Percentiles rank a stretch among this genome's conserved stretches.
Conservation (phyloP, 2,113 vertebrate species). For the Fulica atra region DNA sequence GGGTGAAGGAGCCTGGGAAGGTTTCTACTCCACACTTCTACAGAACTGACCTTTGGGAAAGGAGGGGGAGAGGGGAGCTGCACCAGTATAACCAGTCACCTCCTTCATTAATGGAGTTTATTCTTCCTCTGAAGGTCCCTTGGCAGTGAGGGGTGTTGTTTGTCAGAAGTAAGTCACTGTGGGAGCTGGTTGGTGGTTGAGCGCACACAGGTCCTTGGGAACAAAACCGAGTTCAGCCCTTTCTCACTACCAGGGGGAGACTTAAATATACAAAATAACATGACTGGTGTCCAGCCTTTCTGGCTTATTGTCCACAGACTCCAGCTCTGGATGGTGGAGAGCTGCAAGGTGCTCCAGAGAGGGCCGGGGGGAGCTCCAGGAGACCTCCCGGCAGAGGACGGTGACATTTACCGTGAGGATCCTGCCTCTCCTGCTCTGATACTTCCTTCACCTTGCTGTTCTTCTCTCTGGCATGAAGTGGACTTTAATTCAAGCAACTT, state of each 20-base stretch:
- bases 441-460: neutral
- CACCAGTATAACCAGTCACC: neutral
- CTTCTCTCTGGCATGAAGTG: neutral
- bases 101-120: neutral
- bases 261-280: neutral
- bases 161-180: neutral
- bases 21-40: neutral
- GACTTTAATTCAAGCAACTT: neutral
- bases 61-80: neutral
- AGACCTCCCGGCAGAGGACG: neutral
- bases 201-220: neutral
- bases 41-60: neutral
- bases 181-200: neutral
- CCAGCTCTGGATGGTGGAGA: neutral
- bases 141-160: neutral
- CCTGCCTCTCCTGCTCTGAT: neutral
- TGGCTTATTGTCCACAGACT: neutral
- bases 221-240: neutral
- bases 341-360: neutral
- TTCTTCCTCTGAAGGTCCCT: neutral
- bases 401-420: neutral
- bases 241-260: neutral
- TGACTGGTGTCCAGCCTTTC: neutral
- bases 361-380: neutral
- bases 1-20: neutral